A percentile compares a stretch with the other conserved stretches of the same genome.
Evolutionary conservation across 2,113 vertebrate species (phyloP).

Genomic region (Mus pahari): DNA sequence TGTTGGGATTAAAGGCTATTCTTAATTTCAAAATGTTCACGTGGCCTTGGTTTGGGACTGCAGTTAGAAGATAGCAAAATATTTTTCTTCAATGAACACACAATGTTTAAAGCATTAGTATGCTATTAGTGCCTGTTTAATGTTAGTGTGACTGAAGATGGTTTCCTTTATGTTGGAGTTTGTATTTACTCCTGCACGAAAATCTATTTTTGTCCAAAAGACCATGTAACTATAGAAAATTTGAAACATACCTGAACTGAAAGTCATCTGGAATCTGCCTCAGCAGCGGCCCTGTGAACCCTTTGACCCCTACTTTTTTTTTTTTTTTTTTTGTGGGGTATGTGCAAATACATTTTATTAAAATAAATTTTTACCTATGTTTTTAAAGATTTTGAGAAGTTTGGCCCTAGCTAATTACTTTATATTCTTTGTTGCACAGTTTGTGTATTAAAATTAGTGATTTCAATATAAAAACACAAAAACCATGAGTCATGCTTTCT

Average conservation of each 20-base stretch:
- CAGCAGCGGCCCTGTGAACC: not conserved
- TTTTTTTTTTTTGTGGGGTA: not conserved
- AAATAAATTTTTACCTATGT: conserved; percentile 9
- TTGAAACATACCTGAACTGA: not conserved
- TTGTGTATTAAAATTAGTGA: not conserved
- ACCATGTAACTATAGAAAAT: not conserved
- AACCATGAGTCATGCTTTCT: not conserved
- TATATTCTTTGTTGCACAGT: not conserved
- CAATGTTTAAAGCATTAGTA: not conserved
- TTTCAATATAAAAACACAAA: not conserved
- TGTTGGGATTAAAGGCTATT: not conserved
- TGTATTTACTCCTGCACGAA: not conserved
- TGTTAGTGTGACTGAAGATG: not conserved
- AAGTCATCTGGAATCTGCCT: not conserved
- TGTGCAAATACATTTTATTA: conserved; percentile 28
- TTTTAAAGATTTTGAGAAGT: conserved; percentile 1
- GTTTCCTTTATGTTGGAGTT: not conserved
- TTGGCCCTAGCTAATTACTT: conserved; percentile 31
- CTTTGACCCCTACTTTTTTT: not conserved
- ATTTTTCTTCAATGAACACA: not conserved
- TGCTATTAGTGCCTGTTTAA: not conserved
- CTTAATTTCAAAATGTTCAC: conserved; percentile 20
- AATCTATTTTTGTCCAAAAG: not conserved
- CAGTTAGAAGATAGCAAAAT: not conserved
- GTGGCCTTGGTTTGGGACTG: not conserved